Conservation (phyloP, 2,888 invertebrate genomes). For the Empis livida region DNA sequence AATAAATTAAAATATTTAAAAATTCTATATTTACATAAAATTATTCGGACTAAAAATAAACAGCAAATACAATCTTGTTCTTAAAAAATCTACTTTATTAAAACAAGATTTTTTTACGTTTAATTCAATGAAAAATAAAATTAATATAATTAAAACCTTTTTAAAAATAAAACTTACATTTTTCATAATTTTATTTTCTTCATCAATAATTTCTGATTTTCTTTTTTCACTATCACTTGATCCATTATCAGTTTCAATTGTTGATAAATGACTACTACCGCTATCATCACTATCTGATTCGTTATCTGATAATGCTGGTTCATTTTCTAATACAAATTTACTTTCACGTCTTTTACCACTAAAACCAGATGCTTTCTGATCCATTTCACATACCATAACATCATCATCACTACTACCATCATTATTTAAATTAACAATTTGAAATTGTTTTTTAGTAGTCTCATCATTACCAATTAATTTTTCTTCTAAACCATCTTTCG, state of each 20-base stretch:
- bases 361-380: conserved; percentile 3
- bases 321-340: conserved; percentile 23
- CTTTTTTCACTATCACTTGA: not conserved
- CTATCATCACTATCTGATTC: conserved; percentile 15
- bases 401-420: conserved; percentile 12
- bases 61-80: too few relatives aligned
- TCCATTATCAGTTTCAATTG: not conserved
- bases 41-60: too few relatives aligned
- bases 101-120: too few relatives aligned
- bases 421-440: conserved; percentile 8
- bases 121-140: too few relatives aligned
- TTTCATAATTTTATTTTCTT: not conserved
- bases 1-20: too few relatives aligned
- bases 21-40: too few relatives aligned
- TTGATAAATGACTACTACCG: not conserved
- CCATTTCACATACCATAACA: conserved; percentile 1
- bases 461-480: too few relatives aligned
- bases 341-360: conserved; percentile 12
- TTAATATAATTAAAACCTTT: too few relatives aligned
- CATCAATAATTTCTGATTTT: not conserved
- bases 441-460: too few relatives aligned
- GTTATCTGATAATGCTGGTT: conserved; percentile 23
- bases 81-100: too few relatives aligned
- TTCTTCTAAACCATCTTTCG: not conserved
- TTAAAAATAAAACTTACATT: too few relatives aligned